phyloP scores from a whole-genome alignment of 2,888 invertebrate species.

The Vanessa cardui region DNA sequence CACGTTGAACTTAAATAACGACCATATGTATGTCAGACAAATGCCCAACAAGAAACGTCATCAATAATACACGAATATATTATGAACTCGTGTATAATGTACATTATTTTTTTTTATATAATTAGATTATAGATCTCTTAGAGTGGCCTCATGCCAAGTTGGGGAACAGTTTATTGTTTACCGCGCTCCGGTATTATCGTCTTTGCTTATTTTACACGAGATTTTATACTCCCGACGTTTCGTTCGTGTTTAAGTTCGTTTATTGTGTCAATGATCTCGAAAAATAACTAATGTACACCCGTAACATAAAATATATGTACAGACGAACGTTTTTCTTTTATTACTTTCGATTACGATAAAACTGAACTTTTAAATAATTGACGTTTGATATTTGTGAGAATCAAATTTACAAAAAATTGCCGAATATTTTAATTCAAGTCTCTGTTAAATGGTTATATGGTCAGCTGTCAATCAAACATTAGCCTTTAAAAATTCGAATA shows the following conservation, averaged over 20 bases:
- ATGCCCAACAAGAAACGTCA: conserved; percentile 16
- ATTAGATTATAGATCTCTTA: conserved; percentile 51
- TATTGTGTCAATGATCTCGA: conserved; percentile 10
- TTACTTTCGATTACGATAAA: no score
- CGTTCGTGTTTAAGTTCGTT: background rate
- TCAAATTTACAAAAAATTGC: no score
- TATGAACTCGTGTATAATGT: conserved; percentile 38
- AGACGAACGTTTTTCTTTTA: no score
- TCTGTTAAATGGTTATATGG: no score
- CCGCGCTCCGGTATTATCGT: conserved; percentile 33
- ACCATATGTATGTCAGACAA: background rate
- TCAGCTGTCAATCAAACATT: no score
- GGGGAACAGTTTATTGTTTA: conserved; percentile 60
- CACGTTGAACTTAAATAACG: background rate
- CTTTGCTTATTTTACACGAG: conserved; percentile 9
- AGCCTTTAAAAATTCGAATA: background rate
- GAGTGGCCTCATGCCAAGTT: conserved; percentile 63
- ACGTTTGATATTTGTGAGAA: no score
- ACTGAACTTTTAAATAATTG: no score
- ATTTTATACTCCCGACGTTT: background rate
- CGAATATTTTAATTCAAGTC: no score
- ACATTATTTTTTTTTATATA: conserved; percentile 50
- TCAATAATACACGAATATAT: conserved; percentile 14
- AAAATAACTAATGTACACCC: background rate
- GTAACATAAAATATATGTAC: no score